Base-by-base conservation (phyloP, 2,888 invertebrate genomes). In the Rhingia campestris region DNA sequence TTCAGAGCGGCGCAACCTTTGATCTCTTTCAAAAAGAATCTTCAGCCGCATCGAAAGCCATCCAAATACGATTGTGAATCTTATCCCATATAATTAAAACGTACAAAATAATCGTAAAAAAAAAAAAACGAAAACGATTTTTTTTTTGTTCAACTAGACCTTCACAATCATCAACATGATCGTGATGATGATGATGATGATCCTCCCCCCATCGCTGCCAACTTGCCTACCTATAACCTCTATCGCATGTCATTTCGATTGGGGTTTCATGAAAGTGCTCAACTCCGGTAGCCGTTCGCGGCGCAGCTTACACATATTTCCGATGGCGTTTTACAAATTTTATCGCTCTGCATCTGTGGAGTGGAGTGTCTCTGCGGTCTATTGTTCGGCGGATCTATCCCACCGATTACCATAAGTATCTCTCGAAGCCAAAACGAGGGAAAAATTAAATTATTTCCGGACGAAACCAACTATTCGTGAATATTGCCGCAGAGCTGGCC, bases 251-350 rank as follows among this genome's bases (percentile, higher is more conserved):
- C 72, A 73, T 73, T 70, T 51, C 14, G 45, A 66, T 59, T 61
- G 80, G 22, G 33, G 32, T 53, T 51, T 79, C 32, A 30, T 39
- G 54, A 35, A 67, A 77, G 30, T 82, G 81, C 76, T 77, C 14
- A 76, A 77, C 77, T 73, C 81, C 81, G 66, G 81, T 81, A 81
- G 81, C 81, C 54, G 58, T 10, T 14, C 53, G 47, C 33, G 37
- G 39, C 37, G 35, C 22, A n/a, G 22, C 12, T 10, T 35, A 41
- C n/a, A 32, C 10, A 14, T 54, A 43, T 61, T 54, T 61, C 64
- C 45, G 12, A 61, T 67, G 47, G 73, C 43, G 64, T 75, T 64
- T 77, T 73, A 82, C 72, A 82, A 77, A 67, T 82, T 77, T 82
- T 72, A 73, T 73, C 63, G 63, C 66, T 66, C 51, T 45, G 33